Evolutionary conservation across 2,113 vertebrate species (phyloP).

Genomic region (Heterochromis multidens): DNA sequence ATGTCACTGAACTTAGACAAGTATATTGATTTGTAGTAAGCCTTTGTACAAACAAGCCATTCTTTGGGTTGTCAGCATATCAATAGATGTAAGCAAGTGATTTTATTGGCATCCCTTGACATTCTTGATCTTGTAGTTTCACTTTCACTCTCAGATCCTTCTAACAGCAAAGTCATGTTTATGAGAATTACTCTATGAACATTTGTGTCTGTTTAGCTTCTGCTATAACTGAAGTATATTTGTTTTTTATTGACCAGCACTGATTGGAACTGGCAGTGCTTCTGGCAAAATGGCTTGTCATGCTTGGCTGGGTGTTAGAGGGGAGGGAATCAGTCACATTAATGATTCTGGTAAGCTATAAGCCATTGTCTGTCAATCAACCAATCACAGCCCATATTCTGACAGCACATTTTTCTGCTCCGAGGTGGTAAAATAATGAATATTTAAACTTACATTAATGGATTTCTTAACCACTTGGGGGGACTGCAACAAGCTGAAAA

Average conservation of each 20-base stretch:
- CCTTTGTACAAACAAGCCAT: constrained; percentile 65
- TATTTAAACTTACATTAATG: not conserved
- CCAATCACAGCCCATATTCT: not conserved
- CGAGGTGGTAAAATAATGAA: not conserved
- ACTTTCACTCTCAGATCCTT: constrained; percentile 31
- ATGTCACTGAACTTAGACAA: constrained; percentile 38
- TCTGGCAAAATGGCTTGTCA: not conserved
- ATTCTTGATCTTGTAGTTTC: constrained; percentile 42
- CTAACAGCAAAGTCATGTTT: constrained; percentile 8
- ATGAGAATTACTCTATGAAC: not conserved
- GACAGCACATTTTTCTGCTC: not conserved
- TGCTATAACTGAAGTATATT: not conserved
- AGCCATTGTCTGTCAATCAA: not conserved
- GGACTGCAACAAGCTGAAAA: not conserved
- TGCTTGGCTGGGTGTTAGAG: not conserved
- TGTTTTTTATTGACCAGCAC: not conserved
- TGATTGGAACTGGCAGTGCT: not conserved
- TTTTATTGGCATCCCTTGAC: constrained; percentile 39
- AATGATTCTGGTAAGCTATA: not conserved
- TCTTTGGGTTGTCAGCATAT: constrained; percentile 63
- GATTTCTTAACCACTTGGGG: not conserved
- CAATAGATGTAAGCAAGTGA: constrained; percentile 46
- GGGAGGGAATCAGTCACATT: not conserved
- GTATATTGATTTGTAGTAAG: constrained; percentile 66
- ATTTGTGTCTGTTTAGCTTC: not conserved